These are phyloP conservation scores for Toxostoma redivivum DNA, from an alignment of 2,113 vertebrate species.

Conservation along the genomic window DNA sequence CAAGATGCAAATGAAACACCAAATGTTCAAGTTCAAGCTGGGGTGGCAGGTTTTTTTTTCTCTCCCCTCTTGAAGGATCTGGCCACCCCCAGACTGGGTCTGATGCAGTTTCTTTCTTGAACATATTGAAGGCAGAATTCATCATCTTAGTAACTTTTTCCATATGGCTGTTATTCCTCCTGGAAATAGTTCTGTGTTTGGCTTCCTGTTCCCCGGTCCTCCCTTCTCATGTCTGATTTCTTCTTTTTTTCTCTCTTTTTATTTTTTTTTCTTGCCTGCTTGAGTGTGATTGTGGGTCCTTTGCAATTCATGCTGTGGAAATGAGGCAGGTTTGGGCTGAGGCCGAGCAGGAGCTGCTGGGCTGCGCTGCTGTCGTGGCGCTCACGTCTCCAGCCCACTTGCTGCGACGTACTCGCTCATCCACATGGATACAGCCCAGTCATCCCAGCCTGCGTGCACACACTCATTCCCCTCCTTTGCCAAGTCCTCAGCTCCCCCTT, in stretches of 20 bases:
- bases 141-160: conserved; percentile 63
- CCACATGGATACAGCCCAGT: background rate
- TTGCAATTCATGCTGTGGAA: background rate
- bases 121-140: conserved; percentile 65
- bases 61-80: background rate
- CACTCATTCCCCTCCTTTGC: background rate
- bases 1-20: conserved; percentile 63
- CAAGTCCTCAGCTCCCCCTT: background rate
- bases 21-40: conserved; percentile 64
- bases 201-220: conserved; percentile 44
- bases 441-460: background rate
- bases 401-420: background rate
- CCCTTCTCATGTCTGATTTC: background rate
- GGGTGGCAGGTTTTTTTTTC: conserved; percentile 38
- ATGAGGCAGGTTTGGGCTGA: background rate
- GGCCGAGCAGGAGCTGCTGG: background rate
- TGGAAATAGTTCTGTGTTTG: conserved; percentile 54
- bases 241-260: no score
- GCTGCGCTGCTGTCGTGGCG: background rate
- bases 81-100: conserved; percentile 57
- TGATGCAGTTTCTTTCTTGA: conserved; percentile 53
- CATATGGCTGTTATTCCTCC: conserved; percentile 59
- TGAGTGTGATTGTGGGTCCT: background rate
- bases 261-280: background rate
- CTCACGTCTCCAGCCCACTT: background rate